Percentiles rank a stretch among this genome's conserved stretches.
These are phyloP conservation scores for Uromys caudimaculatus DNA, from an alignment of 2,797 vertebrate species.

Conservation along the genomic window DNA sequence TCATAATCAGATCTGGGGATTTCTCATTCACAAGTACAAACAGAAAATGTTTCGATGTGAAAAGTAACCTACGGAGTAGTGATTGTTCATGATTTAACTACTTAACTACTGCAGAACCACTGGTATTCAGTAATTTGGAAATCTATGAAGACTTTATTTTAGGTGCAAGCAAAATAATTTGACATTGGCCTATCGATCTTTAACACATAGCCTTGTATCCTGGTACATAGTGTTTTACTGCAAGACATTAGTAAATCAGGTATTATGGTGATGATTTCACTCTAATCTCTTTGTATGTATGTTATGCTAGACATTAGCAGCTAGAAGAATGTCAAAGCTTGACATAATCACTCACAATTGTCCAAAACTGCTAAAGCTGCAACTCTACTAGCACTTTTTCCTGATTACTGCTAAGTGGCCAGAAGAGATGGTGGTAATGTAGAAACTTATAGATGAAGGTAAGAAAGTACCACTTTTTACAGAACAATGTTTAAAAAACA, in stretches of 20 bases:
- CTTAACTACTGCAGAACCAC: not conserved
- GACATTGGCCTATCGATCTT: not conserved
- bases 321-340: not conserved
- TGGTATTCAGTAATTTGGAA: not conserved
- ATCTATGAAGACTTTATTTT: not conserved
- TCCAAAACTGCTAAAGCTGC: not conserved
- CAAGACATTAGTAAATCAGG: constrained; percentile 55
- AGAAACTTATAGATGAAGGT: constrained; percentile 50
- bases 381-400: not conserved
- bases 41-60: not conserved
- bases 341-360: not conserved
- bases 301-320: not conserved
- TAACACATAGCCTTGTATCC: not conserved
- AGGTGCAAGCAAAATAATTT: not conserved
- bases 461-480: constrained; percentile 52
- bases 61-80: not conserved
- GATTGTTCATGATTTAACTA: not conserved
- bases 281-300: not conserved
- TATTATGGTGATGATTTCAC: not conserved
- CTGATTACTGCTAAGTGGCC: not conserved
- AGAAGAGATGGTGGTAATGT: constrained; percentile 2
- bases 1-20: not conserved
- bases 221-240: not conserved
- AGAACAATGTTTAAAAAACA: constrained; percentile 56
- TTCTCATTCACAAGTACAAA: not conserved